Base-by-base conservation (phyloP, 2,888 invertebrate species). In the Zaprionus lineosus region DNA sequence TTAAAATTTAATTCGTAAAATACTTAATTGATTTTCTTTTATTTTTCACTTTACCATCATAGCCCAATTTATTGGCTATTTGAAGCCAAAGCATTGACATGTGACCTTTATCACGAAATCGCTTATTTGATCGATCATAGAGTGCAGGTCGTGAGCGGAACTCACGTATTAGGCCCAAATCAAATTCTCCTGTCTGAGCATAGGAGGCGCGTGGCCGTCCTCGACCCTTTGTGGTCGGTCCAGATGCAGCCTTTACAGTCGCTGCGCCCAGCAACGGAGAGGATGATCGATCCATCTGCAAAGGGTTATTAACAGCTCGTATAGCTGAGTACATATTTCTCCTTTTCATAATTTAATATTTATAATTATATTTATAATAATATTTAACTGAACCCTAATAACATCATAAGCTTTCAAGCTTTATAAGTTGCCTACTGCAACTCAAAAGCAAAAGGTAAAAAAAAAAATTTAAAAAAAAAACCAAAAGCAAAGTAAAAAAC, bases 131-230 rank as follows among this genome's bases (percentile, higher is more conserved):
- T 8, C 90, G 88, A 75, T 90, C 89, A 58, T 90, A 90, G 14
- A 90, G 87, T 5, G 88, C 89, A 5, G 90, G 89, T 7, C 89
- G 86, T 26, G 72, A 69, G 21, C 87, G 87, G 75, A 88, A 90
- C 57, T 90, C 90, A 11, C 81, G 77, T 44, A 89, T 88, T 16
- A 90, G 79, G 51, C 87, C 88, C 50, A 89, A 75, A 69, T 90
- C 90, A 34, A 90, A 88, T 73, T 90, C 90, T 5, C 89, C 89
- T 71, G 90, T 89, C 57, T 87, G 86, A 9, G 84, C 85, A 46
- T 84, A 82, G 26, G 82, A 84, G 24, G 73, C 74, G 29, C 87
- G 85, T 37, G 88, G 88, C 37, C 88, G 78, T 8, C 89, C 88
- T 53, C 89, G 87, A 47, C 62, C 44, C 58, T 70, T 69, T 0